A percentile compares a stretch with the other conserved stretches of the same genome.
Conservation (phyloP, 2,797 vertebrate genomes). For the Manis pentadactyla region DNA sequence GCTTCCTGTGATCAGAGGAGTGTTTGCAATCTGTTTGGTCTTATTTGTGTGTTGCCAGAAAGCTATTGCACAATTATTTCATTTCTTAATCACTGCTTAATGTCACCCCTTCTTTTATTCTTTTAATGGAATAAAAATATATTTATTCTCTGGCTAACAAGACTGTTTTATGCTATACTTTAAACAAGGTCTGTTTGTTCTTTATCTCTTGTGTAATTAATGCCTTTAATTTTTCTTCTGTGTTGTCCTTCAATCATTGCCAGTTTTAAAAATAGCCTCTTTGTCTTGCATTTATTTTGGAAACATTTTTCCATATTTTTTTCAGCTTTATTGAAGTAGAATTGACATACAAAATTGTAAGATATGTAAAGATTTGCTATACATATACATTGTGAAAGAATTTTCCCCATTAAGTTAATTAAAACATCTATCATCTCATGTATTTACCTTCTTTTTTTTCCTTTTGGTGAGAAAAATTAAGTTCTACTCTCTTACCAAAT, state of each 20-base stretch:
- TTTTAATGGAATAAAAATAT: slow-evolving; percentile 9
- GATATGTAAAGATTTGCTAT: not conserved
- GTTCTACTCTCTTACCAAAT: not conserved
- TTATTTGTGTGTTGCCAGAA: not conserved
- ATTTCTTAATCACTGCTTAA: not conserved
- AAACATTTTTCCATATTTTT: not conserved
- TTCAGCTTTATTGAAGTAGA: not conserved
- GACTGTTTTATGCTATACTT: not conserved
- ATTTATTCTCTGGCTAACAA: not conserved
- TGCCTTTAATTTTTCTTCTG: slow-evolving; percentile 19
- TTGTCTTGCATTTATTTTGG: not conserved
- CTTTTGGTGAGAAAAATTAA: not conserved
- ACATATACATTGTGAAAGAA: not conserved
- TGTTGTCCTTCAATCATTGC: not conserved
- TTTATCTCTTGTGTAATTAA: slow-evolving; percentile 56
- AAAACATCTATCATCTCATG: not conserved
- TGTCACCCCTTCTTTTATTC: not conserved
- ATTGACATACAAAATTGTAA: not conserved
- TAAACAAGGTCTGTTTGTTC: slow-evolving; percentile 7
- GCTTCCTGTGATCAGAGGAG: not conserved
- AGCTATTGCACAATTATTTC: not conserved
- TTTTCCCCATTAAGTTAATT: not conserved
- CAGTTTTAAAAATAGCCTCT: slow-evolving; percentile 53
- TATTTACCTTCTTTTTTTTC: not conserved
- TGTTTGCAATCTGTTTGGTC: not conserved